Base-by-base conservation (phyloP, 2,888 invertebrate genomes). In the Pollenia griseotomentosa region DNA sequence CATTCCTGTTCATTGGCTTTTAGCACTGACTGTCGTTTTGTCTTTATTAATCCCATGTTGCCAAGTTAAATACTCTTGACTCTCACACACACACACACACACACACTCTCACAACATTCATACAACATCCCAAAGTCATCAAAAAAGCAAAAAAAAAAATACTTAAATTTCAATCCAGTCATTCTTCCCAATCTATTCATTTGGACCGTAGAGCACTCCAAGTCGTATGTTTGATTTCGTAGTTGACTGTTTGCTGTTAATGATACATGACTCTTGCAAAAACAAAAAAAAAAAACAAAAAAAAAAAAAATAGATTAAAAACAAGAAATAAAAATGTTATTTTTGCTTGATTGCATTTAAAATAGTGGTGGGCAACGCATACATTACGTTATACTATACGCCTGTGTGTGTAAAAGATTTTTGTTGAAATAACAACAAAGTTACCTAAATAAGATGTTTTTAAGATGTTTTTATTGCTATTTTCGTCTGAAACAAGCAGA, bases 191-290 rank as follows among this genome's bases (percentile, higher is more conserved):
- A 63, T 19, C n/a, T 2, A 23, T 61, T 42, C 42, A 68, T 33
- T 55, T 16, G 57, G 46, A 55, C 23, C 75, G 9, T 57, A 23
- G 16, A 71, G 23, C 44, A 44, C 44, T 57, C 10, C 57, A 44
- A 33, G 61, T 53, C 16, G 40, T 61, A 14, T 46, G 78, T 70
- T 42, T 44, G 42, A 61, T 59, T 79, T 51, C 42, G 4, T 51
- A 63, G 61, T 44, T 57, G 81, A 57, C 40, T 81, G 73, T 65
- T 71, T 83, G 74, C 79, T 79, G 74, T 82, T 83, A 83, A 86
- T 83, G 86, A 79, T 83, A 86, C 83, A 82, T 74, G 82, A 74
- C 79, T 78, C 83, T 86, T 70, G 57, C 75, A 78, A 82, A 82
- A 78, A 61, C 51, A 57, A 33, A 48, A 75, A 65, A 40, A 63